These are phyloP conservation scores for Danaus melanippus DNA, from an alignment of 1,140 invertebrate genomes.

Conservation along the genomic window DNA sequence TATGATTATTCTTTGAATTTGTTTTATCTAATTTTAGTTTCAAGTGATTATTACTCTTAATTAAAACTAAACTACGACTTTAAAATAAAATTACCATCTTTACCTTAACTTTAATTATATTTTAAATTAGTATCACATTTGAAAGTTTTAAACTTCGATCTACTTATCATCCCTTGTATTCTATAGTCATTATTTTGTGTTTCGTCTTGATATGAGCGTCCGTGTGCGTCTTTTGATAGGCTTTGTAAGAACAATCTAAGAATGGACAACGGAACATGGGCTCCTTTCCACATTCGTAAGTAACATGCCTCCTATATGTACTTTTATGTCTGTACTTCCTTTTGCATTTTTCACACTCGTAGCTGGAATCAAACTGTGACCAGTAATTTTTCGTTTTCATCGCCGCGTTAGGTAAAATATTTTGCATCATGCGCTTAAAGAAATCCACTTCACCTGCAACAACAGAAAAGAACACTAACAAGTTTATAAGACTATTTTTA, in stretches of 20 bases:
- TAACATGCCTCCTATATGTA: constrained; percentile 67
- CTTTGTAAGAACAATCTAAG: constrained; percentile 66
- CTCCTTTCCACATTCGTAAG: constrained; percentile 71
- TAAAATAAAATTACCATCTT: constrained; percentile 20
- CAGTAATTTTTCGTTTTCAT: constrained; percentile 67
- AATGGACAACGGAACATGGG: constrained; percentile 69
- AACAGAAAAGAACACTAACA: constrained; percentile 39
- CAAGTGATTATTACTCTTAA: neutral
- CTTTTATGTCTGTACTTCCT: constrained; percentile 69
- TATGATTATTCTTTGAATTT: neutral
- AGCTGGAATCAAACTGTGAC: constrained; percentile 55
- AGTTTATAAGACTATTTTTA: constrained; percentile 14
- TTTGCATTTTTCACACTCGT: constrained; percentile 63
- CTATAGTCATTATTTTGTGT: constrained; percentile 52
- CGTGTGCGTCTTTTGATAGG: constrained; percentile 67
- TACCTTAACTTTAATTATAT: constrained; percentile 32
- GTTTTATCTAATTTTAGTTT: constrained; percentile 2
- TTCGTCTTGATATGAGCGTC: constrained; percentile 58
- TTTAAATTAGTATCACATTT: constrained; percentile 65
- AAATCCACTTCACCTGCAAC: constrained; percentile 68
- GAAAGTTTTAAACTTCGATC: constrained; percentile 25
- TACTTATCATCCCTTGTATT: constrained; percentile 57
- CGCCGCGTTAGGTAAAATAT: constrained; percentile 57
- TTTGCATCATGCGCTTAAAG: constrained; percentile 65
- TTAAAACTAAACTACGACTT: constrained; percentile 4